Evolutionary conservation across 2,113 vertebrate species (phyloP), one percentile per base, ranked within the genome.

Genomic region (Zosterops hypoxanthus): DNA sequence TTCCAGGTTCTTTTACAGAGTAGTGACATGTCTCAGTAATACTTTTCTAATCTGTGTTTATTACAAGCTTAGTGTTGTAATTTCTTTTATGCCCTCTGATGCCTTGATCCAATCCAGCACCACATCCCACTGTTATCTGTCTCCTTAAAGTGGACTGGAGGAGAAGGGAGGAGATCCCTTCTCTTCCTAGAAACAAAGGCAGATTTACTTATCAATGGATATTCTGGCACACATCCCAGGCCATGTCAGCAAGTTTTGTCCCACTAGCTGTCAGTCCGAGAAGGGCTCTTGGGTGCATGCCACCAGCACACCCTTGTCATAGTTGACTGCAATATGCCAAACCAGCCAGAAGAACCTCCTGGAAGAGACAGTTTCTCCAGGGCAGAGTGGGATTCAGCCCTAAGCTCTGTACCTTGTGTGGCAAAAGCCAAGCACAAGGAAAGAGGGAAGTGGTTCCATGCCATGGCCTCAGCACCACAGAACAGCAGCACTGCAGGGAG

Each of bases 391-490:
- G 8, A 71, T 52, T 49, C 50, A 56, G 28, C 9, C 12, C 14
- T n/a, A 28, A 31, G n/a, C 9, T 78, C n/a, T 66, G 18, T 25
- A 33, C 6, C 14, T 49, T 28, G 13, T 34, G 70, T 70, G 73
- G 14, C 8, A 65, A 66, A 82, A 78, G 8, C 31, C 6, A 5
- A 42, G 53, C 53, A 21, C 24, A 49, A 75, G 68, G n/a, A 64
- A 50, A 8, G 41, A 59, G 9, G 20, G 7, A 20, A 42, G 6
- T 4, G 6, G 9, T 41, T 20, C n/a, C 4, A 0, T 13, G 16
- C n/a, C 4, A 0, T 13, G 16, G 33, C 8, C 14, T 66, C 8
- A 25, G 4, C 1, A 1, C 12, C 34, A 42, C 28, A 60, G 26
- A n/a, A 9, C 2, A 77, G 26, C 2, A 5, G 34, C 69, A 56